Base-by-base conservation (phyloP, 2,113 vertebrate species). In the Toxotes chatareus region DNA sequence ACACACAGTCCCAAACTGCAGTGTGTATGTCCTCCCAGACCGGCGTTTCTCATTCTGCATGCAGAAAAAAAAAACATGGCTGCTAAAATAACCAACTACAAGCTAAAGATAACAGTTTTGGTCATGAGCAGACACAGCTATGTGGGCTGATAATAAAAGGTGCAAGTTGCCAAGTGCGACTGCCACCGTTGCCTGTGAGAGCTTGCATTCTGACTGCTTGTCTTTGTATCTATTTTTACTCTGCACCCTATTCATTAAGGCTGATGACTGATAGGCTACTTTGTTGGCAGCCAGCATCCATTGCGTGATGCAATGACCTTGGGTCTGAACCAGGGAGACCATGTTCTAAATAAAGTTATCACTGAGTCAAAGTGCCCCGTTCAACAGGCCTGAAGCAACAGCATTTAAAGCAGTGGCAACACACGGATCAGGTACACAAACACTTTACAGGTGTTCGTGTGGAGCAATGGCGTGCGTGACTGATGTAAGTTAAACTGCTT, bases 171-270 rank as follows among this genome's bases (percentile, higher is more conserved):
- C 86, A 87, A 88, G 82, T 86, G 67, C 73, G 83, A 84, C 47
- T 88, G 80, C 80, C 84, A 73, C 77, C 23, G 72, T 88, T 78
- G 89, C 85, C 86, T 63, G 73, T 86, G 88, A 84, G 88, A 83
- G 84, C 91, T 72, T 63, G 66, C 72, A 72, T 83, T 89, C 81
- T 91, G 90, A 85, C 89, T 91, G 76, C 31, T 36, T 88, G 82
- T 85, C 91, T 89, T 90, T 91, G 87, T 86, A 61, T 92, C 92
- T 94, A 93, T 94, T 94, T 94, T 93, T 94, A 90, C 84, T 23
- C 86, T 46, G 80, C 83, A 32, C 88, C 84, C 87, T 86, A 82
- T 91, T 92, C 91, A 91, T 94, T 93, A 93, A 83, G 86, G 85
- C 89, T 88, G 91, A 89, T 92, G 91, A 93, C 91, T 93, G 93